phyloP scores from a whole-genome alignment of 2,113 vertebrate genomes.

The Phylloscopus trochilus region DNA sequence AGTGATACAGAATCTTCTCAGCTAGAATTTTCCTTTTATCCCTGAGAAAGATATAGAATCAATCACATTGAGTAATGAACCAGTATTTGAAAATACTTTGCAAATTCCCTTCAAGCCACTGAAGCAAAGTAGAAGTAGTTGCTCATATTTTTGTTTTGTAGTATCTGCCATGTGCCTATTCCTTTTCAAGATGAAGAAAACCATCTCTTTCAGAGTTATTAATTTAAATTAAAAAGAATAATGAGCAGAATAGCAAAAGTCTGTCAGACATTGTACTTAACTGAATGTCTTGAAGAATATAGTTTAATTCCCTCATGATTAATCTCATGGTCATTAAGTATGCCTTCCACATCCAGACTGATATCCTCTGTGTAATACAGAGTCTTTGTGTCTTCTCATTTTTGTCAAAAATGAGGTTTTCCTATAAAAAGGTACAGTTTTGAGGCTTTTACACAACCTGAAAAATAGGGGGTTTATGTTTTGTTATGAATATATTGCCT shows the following conservation, averaged over 20 bases:
- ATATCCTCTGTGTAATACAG: neutral
- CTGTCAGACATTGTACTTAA: neutral
- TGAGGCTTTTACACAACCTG: neutral
- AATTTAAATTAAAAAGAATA: neutral
- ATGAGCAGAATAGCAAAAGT: neutral
- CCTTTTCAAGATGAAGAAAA: neutral
- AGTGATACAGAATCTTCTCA: neutral
- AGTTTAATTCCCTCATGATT: neutral
- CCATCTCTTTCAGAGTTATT: neutral
- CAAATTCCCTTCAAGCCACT: neutral
- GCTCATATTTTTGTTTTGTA: neutral
- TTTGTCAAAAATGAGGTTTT: neutral
- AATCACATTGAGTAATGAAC: neutral
- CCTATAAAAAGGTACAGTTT: neutral
- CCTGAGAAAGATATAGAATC: neutral
- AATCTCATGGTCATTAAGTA: neutral
- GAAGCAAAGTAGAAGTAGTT: neutral
- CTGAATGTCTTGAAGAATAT: neutral
- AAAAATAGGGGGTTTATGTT: neutral
- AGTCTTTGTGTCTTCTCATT: neutral
- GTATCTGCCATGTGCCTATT: neutral
- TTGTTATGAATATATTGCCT: neutral
- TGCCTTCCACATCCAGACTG: neutral
- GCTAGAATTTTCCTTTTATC: neutral
- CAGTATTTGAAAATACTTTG: neutral